These are phyloP conservation scores for Theonella swinhoei DNA, from an alignment of 37 sponge, comb jelly and placozoan genomes.

Conservation along the genomic window DNA sequence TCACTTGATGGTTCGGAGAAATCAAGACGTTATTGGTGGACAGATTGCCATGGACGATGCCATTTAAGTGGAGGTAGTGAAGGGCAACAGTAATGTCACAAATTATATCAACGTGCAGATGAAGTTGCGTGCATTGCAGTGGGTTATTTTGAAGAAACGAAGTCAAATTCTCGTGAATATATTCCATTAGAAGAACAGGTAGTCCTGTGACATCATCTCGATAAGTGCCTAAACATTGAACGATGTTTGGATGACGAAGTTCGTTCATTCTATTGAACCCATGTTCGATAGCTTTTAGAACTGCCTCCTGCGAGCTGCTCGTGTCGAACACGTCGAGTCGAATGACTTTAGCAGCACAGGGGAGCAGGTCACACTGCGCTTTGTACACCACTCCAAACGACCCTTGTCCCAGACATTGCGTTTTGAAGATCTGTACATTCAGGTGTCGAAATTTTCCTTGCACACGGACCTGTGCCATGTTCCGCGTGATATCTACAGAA, in stretches of 20 bases:
- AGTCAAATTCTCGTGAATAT: neutral
- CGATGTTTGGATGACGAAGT: slow-evolving; percentile 4
- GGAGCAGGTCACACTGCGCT: neutral
- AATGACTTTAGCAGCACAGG: neutral
- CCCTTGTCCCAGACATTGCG: neutral
- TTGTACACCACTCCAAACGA: neutral
- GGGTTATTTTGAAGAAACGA: neutral
- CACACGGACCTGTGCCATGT: no score
- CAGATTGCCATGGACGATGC: neutral
- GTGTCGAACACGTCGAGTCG: neutral
- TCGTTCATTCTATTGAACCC: neutral
- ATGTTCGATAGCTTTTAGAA: neutral
- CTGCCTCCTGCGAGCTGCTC: neutral
- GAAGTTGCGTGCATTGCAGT: neutral
- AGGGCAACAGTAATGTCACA: neutral
- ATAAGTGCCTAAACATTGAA: neutral
- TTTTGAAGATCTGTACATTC: neutral
- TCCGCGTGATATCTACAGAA: no score
- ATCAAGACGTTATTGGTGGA: slow-evolving; percentile 6
- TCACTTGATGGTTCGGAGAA: neutral
- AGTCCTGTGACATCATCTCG: neutral
- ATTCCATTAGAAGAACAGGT: slow-evolving; percentile 13
- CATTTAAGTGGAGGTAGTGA: neutral
- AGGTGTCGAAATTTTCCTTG: neutral
- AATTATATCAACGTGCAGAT: neutral